Evolutionary conservation across 2,888 invertebrate species (phyloP), one percentile per base, ranked within the genome.

Genomic region (Dioctria linearis): DNA sequence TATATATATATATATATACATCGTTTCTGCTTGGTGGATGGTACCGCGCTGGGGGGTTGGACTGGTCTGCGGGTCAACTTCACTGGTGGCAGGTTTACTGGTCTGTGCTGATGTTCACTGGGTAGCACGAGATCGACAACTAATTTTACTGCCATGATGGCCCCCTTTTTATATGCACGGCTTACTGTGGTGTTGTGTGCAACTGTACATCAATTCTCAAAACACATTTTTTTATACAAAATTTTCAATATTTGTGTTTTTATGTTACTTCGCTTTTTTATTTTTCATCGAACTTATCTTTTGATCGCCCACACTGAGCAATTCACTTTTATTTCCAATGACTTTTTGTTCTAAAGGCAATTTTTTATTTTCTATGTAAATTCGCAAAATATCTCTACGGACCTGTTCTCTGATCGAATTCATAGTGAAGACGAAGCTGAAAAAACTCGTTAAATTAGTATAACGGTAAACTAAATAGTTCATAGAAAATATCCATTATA

Each of bases 381-480:
- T 11, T 54, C 54, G 54, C 54, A 54, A 54, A 54, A 54, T 54
- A 54, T 54, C 11, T 54, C 11, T 54, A 11, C 54, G 54, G 3
- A 54, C 54, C 11, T 54, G 6, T 54, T 54, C 54, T 54, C 54
- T 54, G 11, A 54, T 54, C 54, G 54, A 54, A 54, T 11, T 54
- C 54, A 54, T 54, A 11, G n/a, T 54, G n/a, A 54, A 54, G 54
- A 54, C 54, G 5, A 54, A 54, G n/a, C 46, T 9, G 54, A 54
- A 5, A 54, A 54, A 54, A 5, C n/a, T 5, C n/a, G n/a, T 11
- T 9, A 54, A 54, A 54, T 9, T 54, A 54, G n/a, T 54, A 54
- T 54, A 11, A 54, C 54, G 54, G n/a, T 54, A 54, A 54, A 54
- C 54, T 9, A 8, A 11, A 54, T 11, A 54, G n/a, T 54, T 54